Conservation (phyloP, 1,140 invertebrate genomes). For the Pogonognathellus flavescens region DNA sequence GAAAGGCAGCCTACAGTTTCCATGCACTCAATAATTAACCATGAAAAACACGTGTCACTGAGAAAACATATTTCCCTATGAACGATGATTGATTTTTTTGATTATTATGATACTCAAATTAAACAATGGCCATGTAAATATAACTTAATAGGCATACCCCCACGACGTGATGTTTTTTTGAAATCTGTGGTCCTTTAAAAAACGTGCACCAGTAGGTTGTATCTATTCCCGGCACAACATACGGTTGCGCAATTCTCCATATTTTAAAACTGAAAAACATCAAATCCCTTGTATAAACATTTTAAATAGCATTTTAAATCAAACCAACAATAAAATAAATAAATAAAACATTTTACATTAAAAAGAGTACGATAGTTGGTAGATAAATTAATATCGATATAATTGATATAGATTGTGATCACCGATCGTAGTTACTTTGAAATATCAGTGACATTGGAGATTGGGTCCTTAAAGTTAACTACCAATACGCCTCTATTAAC, state of each 20-base stretch:
- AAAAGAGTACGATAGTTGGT: too few relatives aligned
- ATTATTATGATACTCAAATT: neutral
- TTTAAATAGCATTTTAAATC: neutral
- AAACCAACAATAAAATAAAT: neutral
- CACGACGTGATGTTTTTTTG: conserved; percentile 10
- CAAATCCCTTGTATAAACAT: too few relatives aligned
- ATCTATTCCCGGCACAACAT: neutral
- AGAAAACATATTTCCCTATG: too few relatives aligned
- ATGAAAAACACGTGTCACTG: too few relatives aligned
- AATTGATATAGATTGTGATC: too few relatives aligned
- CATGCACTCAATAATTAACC: too few relatives aligned
- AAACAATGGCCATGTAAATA: neutral
- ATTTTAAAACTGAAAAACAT: too few relatives aligned
- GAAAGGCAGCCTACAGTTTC: too few relatives aligned
- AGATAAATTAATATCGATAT: too few relatives aligned
- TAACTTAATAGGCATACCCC: too few relatives aligned
- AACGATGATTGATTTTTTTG: neutral
- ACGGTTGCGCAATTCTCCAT: neutral
- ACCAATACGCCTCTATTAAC: neutral
- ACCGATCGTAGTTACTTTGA: neutral
- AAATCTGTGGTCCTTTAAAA: neutral
- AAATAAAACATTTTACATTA: too few relatives aligned
- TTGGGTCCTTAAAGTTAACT: conserved; percentile 21
- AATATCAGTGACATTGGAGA: neutral
- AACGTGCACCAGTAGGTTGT: conserved; percentile 34